Conservation (phyloP, 2,888 invertebrate species). For the Hirtodrosophila alboralis region DNA sequence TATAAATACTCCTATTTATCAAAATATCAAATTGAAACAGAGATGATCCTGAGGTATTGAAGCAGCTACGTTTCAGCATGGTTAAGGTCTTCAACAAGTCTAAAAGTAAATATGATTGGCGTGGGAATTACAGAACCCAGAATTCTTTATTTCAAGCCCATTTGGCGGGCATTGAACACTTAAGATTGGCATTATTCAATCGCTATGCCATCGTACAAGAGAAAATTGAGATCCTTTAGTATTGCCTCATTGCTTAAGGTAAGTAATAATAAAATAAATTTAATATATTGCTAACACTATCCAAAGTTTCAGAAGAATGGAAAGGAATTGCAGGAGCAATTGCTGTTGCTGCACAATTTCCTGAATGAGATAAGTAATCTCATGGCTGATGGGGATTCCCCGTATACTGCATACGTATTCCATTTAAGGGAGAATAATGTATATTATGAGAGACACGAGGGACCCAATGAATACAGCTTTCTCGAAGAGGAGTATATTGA, state of each 20-base stretch:
- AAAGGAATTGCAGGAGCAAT: not conserved
- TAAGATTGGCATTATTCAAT: constrained; percentile 9
- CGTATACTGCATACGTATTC: constrained; percentile 9
- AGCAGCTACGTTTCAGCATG: constrained; percentile 8
- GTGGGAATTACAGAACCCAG: not conserved
- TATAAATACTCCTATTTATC: too few relatives aligned
- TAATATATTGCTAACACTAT: not conserved
- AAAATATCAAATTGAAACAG: not conserved
- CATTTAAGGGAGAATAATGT: not conserved
- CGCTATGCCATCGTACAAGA: not conserved
- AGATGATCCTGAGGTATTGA: constrained; percentile 7
- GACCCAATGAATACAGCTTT: constrained; percentile 15
- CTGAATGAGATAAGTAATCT: constrained; percentile 1
- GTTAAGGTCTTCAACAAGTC: not conserved
- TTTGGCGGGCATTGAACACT: not conserved
- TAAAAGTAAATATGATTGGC: not conserved
- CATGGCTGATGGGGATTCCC: constrained; percentile 11
- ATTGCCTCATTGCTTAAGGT: not conserved
- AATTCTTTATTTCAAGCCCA: constrained; percentile 4
- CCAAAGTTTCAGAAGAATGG: not conserved
- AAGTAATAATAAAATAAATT: not conserved
- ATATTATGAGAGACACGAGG: constrained; percentile 1
- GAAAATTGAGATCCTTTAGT: constrained; percentile 4
- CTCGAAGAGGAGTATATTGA: constrained; percentile 24
- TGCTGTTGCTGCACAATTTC: constrained; percentile 6